Evolutionary conservation across 2,888 invertebrate genomes (phyloP).

Genomic region (Itoplectis maculator): DNA sequence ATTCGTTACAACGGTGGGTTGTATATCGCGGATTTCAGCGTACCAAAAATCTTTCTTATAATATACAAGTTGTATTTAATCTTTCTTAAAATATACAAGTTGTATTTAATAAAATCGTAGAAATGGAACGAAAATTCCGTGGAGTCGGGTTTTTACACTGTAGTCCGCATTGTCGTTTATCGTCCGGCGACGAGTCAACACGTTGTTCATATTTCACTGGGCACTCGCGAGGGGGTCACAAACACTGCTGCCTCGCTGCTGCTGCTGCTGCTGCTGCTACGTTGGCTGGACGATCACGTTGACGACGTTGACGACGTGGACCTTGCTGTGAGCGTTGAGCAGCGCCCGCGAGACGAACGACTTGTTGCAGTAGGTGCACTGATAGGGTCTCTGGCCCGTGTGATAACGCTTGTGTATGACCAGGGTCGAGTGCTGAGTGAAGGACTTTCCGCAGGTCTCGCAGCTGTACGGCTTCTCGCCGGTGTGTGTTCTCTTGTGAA

Average conservation of each 20-base stretch:
- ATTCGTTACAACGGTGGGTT: conserved; percentile 56
- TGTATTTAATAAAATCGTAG: conserved; percentile 18
- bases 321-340: conserved; percentile 81
- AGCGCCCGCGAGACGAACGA: conserved; percentile 83
- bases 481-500: conserved; percentile 84
- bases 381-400: conserved; percentile 84
- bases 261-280: too few relatives aligned
- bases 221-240: neutral
- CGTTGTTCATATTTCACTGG: neutral
- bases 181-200: neutral
- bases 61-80: conserved; percentile 21
- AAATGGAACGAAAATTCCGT: neutral
- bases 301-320: conserved; percentile 70
- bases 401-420: conserved; percentile 85
- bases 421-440: conserved; percentile 83
- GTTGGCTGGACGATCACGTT: conserved; percentile 58
- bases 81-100: conserved; percentile 26
- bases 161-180: conserved; percentile 12
- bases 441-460: conserved; percentile 83
- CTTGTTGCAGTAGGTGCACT: conserved; percentile 81
- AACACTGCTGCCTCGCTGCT: too few relatives aligned
- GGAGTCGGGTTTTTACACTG: conserved; percentile 3
- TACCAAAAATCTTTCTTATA: conserved; percentile 11
- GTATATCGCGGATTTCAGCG: conserved; percentile 45
- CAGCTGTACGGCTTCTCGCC: conserved; percentile 85